Evolutionary conservation across 2,888 invertebrate species (phyloP).

Genomic region (Perdita meconis): DNA sequence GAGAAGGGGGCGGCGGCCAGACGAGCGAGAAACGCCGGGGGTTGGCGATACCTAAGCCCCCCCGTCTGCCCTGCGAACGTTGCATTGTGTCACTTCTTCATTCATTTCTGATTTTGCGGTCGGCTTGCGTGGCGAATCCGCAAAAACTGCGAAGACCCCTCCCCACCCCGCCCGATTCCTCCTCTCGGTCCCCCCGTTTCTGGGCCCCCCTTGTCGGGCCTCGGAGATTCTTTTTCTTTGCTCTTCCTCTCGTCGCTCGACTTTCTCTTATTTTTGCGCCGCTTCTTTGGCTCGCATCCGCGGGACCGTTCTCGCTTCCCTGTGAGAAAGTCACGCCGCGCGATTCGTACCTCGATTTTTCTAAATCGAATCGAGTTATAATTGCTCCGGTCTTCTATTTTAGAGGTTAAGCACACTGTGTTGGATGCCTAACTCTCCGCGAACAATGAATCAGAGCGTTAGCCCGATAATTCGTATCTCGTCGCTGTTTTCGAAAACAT

Average conservation of each 20-base stretch:
- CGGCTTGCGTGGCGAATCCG: conserved; percentile 83
- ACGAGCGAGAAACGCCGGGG: conserved; percentile 48
- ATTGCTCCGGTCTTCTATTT: too few relatives aligned
- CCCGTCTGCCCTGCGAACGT: conserved; percentile 60
- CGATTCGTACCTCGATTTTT: background rate
- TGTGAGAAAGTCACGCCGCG: conserved; percentile 48
- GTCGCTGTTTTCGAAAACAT: too few relatives aligned
- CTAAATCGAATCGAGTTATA: background rate
- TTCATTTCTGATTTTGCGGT: conserved; percentile 84
- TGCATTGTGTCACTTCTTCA: conserved; percentile 83
- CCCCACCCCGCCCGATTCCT: conserved; percentile 17
- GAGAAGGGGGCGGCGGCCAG: conserved; percentile 26
- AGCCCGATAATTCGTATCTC: too few relatives aligned
- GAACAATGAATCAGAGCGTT: too few relatives aligned
- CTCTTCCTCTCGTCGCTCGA: background rate
- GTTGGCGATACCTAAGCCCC: conserved; percentile 63
- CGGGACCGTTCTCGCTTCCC: conserved; percentile 16
- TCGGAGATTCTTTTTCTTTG: conserved; percentile 24
- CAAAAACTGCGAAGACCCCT: conserved; percentile 57
- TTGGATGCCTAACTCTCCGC: too few relatives aligned
- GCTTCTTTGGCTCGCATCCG: background rate
- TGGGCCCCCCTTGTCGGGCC: conserved; percentile 10
- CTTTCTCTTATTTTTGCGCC: conserved; percentile 24
- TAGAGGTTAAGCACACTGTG: too few relatives aligned
- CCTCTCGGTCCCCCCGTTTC: conserved; percentile 20